Percentiles rank a stretch among this genome's conserved stretches.
phyloP scores from a whole-genome alignment of 2,797 vertebrate species.

The Argyrosomus regius region DNA sequence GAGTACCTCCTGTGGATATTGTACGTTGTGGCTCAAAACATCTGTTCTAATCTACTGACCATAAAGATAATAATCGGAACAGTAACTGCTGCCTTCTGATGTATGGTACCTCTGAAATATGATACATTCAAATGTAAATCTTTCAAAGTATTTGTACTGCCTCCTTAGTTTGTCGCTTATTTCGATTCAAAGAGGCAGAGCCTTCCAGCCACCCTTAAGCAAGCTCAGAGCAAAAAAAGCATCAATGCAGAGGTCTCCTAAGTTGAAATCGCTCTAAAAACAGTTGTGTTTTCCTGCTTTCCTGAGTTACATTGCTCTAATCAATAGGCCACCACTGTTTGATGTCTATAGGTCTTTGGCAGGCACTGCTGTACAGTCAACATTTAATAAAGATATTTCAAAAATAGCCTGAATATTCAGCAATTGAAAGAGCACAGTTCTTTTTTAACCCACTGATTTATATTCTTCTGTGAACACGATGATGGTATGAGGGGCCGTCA shows the following conservation, averaged over 20 bases:
- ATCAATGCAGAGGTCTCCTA: conserved; percentile 32
- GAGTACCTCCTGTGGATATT: background rate
- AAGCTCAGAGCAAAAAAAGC: conserved; percentile 21
- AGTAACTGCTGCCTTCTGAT: background rate
- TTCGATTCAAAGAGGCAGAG: conserved; percentile 49
- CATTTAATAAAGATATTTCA: conserved; percentile 47
- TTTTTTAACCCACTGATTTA: conserved; percentile 25
- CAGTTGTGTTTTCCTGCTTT: conserved; percentile 39
- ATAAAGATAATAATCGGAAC: background rate
- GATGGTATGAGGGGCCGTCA: too few species aligned
- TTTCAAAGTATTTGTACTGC: conserved; percentile 16
- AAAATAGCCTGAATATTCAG: conserved; percentile 54
- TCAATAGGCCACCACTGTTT: conserved; percentile 62
- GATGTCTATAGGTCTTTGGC: conserved; percentile 52
- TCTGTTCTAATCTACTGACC: background rate
- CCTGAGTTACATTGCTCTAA: conserved; percentile 38
- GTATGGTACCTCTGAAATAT: background rate
- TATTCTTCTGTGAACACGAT: conserved; percentile 12
- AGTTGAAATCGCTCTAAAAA: conserved; percentile 37
- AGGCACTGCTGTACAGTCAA: conserved; percentile 36
- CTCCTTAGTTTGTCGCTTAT: conserved; percentile 52
- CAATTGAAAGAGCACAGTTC: conserved; percentile 29
- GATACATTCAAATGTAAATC: background rate
- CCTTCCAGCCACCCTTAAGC: conserved; percentile 5
- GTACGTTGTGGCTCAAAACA: background rate